Conservation (phyloP, 2,113 vertebrate genomes). For the Mirza zaza region DNA sequence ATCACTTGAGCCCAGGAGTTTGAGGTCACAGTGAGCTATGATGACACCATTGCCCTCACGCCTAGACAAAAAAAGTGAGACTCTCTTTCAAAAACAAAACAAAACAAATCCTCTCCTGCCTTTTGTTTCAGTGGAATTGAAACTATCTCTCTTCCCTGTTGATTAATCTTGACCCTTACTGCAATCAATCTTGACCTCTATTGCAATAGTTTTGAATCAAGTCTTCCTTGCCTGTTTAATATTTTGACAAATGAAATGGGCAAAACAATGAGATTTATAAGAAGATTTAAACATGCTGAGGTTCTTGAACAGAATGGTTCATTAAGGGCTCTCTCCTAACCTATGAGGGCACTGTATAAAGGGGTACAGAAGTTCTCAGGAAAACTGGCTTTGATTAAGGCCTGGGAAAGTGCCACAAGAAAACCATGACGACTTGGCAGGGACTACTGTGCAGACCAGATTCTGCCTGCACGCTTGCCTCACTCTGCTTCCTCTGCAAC, state of each 20-base stretch:
- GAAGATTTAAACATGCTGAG: neutral
- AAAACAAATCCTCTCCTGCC: neutral
- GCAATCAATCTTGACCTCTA: neutral
- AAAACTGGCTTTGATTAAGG: neutral
- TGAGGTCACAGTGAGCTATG: too few relatives aligned
- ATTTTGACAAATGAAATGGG: neutral
- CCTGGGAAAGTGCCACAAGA: neutral
- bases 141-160: neutral
- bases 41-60: too few relatives aligned
- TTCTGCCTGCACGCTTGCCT: fast-evolving
- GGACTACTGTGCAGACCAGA: neutral
- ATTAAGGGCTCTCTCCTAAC: neutral
- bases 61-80: too few relatives aligned
- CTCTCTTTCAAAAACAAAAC: too few relatives aligned
- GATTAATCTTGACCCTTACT: neutral
- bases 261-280: neutral
- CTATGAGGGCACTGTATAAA: neutral
- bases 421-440: neutral
- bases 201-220: neutral
- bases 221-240: neutral
- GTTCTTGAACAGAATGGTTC: neutral
- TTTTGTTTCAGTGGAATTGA: neutral
- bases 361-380: neutral
- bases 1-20: too few relatives aligned
- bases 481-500: neutral